Percentiles rank a stretch among this genome's conserved stretches.
These are phyloP conservation scores for Periphyllus acericola DNA, from an alignment of 2,888 invertebrate genomes.

Conservation along the genomic window DNA sequence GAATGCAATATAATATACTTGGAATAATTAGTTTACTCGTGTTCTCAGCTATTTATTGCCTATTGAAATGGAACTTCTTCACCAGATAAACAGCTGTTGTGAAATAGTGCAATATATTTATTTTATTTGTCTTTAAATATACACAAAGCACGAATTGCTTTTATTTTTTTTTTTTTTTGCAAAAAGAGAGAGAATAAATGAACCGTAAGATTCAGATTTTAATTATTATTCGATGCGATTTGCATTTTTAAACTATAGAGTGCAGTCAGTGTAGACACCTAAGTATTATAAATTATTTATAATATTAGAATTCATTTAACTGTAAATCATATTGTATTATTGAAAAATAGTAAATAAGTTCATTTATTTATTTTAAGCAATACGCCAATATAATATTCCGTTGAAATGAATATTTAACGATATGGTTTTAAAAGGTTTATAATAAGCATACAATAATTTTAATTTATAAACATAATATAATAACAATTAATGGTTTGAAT, in stretches of 20 bases:
- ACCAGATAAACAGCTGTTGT: not conserved
- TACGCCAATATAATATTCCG: not conserved
- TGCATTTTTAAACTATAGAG: not conserved
- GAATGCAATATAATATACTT: no score
- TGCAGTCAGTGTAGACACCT: no score
- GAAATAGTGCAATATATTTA: not conserved
- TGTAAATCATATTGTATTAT: constrained; percentile 5
- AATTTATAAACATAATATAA: no score
- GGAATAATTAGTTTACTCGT: no score
- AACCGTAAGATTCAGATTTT: constrained; percentile 10
- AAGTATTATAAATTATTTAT: constrained; percentile 9
- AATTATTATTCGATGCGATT: constrained; percentile 29
- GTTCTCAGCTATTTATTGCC: no score
- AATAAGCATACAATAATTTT: no score
- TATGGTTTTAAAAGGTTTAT: constrained; percentile 14
- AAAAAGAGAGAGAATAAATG: not conserved
- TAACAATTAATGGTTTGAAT: no score
- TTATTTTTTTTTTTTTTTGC: no score
- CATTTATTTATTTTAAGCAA: constrained; percentile 12
- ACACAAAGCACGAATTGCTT: not conserved
- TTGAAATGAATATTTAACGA: not conserved
- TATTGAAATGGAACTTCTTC: no score
- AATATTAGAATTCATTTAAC: not conserved
- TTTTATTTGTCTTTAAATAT: not conserved
- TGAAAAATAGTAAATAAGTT: constrained; percentile 5